Base-by-base conservation (phyloP, 1,140 invertebrate genomes). In the Drosophila pachea region DNA sequence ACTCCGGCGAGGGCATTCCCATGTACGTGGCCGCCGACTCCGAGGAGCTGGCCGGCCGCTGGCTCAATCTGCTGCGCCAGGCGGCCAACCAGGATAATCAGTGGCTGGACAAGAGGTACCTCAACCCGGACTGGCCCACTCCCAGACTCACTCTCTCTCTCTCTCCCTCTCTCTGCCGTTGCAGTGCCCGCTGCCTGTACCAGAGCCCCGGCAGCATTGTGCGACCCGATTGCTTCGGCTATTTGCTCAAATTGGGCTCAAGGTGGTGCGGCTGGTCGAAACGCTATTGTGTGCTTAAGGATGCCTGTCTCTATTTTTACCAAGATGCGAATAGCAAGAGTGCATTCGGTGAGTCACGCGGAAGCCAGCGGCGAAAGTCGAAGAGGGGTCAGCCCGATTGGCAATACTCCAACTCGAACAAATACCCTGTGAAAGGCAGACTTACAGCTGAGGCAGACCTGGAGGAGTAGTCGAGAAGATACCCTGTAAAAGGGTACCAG, bases 251-350 rank as follows among this genome's bases (percentile, higher is more conserved):
- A 89, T 92, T 95, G 36, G 93, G 91, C 87, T 94, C 90, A 74
- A 94, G 92, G 89, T 94, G 91, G 93, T 96, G 95, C 90, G 94
- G 92, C 49, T 99, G 97, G 97, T 95, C 94, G 63, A 94, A 95
- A 78, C 92, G 97, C 47, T 98, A 97, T 91, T 98, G 97, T 91
- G 95, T 99, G 16, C 92, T 99, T 5, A 98, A 98, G 90, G 97
- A 98, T 90, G 97, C 97, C 47, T 97, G 96, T 78, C 91, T 99
- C 8, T 99, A 97, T 91, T 97, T 98, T 90, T 99, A 97, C 90
- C 94, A 94, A 74, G 95, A 97, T 88, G 93, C 93, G 9, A 95
- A 95, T 86, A 94, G 96, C 65, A 95, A 94, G 78, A 94, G 91
- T 86, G 96, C 97, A 72, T 95, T 97, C 89, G 97, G 95, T 97